Evolutionary conservation across 1,140 invertebrate genomes (phyloP), one percentile per base, ranked within the genome.

Genomic region (Magallana angulata): DNA sequence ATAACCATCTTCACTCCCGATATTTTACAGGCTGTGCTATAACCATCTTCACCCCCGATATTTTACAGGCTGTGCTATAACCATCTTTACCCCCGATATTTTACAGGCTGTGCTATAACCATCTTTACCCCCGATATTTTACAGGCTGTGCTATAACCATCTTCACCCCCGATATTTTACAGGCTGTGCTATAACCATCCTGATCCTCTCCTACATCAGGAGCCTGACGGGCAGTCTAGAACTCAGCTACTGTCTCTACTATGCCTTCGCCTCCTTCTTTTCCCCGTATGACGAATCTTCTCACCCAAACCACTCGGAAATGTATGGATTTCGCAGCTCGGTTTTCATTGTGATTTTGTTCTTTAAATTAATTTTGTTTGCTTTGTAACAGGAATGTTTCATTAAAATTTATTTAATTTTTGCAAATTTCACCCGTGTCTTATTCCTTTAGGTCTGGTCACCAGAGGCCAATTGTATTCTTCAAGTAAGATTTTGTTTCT

Each of bases 161-260:
- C 36, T 48, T 48, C 36, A 48, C 36, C 36, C 36, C 2, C 5
- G 36, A 2, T 48, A 48, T 48, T 48, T 87, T 88, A n/a, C 89
- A 94, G 93, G 93, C 64, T 81, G 88, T 24, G 93, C 91, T 0
- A 90, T 91, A 24, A 92, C 92, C 5, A 89, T 94, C 11, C 86
- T 94, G 4, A 64, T 92, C 30, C 90, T 93, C 84, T 93, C 92
- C 57, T 94, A 91, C 85, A 91, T 94, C 88, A 90, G 92, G 68
- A 92, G 91, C 59, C 86, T 94, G 48, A 91, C 92, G 12, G 90
- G 92, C 81, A 91, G 90, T 9, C 85, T 94, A 56, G 92, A 93
- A 85, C 88, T 93, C 6, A 92, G 91, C 71, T 94, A 94, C 71
- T 90, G 90, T 7, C 80, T 94, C 0, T 93, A 91, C 80, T 94